These are phyloP conservation scores for Seira musarum DNA, from an alignment of 2,888 invertebrate species.

Conservation along the genomic window DNA sequence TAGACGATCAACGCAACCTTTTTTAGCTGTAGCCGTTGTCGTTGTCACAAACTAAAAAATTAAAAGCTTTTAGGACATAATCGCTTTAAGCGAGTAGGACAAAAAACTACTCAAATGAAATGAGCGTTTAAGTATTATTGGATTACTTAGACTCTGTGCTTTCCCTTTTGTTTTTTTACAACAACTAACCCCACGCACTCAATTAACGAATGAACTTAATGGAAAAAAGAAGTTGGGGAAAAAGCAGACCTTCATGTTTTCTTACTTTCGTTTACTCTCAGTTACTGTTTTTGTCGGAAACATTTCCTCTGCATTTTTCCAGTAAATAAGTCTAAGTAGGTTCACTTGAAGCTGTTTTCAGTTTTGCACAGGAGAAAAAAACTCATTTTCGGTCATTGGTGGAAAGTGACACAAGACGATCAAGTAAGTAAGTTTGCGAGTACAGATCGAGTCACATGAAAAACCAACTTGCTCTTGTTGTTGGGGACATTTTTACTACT, in stretches of 20 bases:
- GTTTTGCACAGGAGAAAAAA: no score
- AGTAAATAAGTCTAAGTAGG: not conserved
- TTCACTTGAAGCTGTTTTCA: no score
- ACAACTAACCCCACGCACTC: not conserved
- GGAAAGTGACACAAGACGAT: no score
- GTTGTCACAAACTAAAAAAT: not conserved
- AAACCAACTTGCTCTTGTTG: not conserved
- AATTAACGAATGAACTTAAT: not conserved
- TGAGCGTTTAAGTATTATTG: slow-evolving; percentile 53
- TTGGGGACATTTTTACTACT: not conserved
- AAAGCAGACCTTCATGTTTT: not conserved
- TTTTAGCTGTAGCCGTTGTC: no score
- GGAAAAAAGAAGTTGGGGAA: no score
- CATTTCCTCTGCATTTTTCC: not conserved
- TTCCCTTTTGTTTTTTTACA: not conserved
- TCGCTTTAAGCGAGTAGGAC: not conserved
- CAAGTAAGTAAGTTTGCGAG: no score
- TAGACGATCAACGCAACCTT: not conserved
- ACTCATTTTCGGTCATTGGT: not conserved
- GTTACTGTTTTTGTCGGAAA: not conserved
- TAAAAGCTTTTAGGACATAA: not conserved
- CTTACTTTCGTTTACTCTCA: not conserved
- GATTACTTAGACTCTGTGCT: slow-evolving; percentile 21
- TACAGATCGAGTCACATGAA: not conserved
- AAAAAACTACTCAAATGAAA: slow-evolving; percentile 35